Evolutionary conservation across 2,888 invertebrate genomes (phyloP), one percentile per base, ranked within the genome.

Genomic region (Dolichomitus sp.): DNA sequence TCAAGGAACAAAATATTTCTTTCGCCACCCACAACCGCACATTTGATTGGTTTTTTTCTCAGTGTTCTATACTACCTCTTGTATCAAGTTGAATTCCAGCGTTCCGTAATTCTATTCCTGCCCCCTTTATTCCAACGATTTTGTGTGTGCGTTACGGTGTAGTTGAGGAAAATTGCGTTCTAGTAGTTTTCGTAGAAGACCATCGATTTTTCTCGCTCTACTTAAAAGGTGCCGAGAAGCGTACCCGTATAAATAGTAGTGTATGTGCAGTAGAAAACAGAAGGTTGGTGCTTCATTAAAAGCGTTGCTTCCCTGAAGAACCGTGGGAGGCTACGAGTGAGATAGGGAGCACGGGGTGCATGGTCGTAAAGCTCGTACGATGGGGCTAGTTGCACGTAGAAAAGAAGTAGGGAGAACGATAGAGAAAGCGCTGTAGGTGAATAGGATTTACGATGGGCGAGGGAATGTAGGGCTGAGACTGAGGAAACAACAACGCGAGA

Each of bases 381-480:
- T 52, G 27, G 52, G 45, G 66, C 50, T 50, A 74, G 61, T 74
- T 73, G 42, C 30, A 42, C 27, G 50, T 70, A 11, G 52, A 48
- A 70, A 66, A 59, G 65, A 50, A 40, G 33, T 4, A 42, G 75
- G 14, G 75, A 54, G 50, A 77, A 70, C 59, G 48, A 65, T 59
- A 42, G 63, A 77, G 59, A 77, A 72, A 68, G 81, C 66, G 77
- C 40, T 19, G 75, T 61, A 70, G 75, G 70, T 63, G 61, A 57
- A 42, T 63, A 81, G 80, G 86, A 87, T 86, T 88, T 87, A 87
- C 82, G 86, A 79, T 72, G 77, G 77, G 69, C 82, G 50, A 80
- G 81, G 70, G 85, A 81, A 83, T 81, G 78, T 69, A 66, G 52
- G 76, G 52, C 33, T 52, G 48, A 74, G 66, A 73, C 30, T 54